Evolutionary conservation across 2,888 invertebrate genomes (phyloP).

Genomic region (Agrypnus murinus): DNA sequence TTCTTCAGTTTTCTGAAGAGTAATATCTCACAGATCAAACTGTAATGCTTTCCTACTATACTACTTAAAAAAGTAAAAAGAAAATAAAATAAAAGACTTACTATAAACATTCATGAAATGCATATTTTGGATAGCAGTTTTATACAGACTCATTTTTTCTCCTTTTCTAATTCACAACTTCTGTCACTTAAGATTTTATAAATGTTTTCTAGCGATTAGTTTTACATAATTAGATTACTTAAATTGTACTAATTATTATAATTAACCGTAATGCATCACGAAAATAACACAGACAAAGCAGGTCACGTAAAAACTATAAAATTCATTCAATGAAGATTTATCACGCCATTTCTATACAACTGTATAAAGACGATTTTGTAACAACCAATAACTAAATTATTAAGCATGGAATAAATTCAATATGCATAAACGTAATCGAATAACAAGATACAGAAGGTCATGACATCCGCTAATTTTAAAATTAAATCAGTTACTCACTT

Average conservation of each 20-base stretch:
- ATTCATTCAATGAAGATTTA: background rate
- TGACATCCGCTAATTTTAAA: constrained; percentile 51
- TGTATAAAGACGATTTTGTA: constrained; percentile 36
- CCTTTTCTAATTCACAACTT: background rate
- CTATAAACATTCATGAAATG: constrained; percentile 64
- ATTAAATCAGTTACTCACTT: constrained; percentile 19
- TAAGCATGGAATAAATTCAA: constrained; percentile 38
- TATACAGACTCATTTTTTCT: constrained; percentile 66
- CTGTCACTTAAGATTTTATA: no score
- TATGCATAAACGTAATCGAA: constrained; percentile 47
- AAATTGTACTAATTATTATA: no score
- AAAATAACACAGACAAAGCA: constrained; percentile 2
- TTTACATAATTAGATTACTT: constrained; percentile 13
- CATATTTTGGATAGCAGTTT: constrained; percentile 66
- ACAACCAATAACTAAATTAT: constrained; percentile 31
- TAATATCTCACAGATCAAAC: no score
- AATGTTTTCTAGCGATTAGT: background rate
- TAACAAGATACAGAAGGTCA: constrained; percentile 47
- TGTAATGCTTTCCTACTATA: no score
- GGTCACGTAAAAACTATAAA: constrained; percentile 24
- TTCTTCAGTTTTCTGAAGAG: no score
- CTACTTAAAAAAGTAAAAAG: no score
- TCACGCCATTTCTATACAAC: constrained; percentile 28
- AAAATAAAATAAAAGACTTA: no score
- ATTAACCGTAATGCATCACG: no score